Evolutionary conservation across 2,113 vertebrate species (phyloP).

Genomic region (Oryzias celebensis): DNA sequence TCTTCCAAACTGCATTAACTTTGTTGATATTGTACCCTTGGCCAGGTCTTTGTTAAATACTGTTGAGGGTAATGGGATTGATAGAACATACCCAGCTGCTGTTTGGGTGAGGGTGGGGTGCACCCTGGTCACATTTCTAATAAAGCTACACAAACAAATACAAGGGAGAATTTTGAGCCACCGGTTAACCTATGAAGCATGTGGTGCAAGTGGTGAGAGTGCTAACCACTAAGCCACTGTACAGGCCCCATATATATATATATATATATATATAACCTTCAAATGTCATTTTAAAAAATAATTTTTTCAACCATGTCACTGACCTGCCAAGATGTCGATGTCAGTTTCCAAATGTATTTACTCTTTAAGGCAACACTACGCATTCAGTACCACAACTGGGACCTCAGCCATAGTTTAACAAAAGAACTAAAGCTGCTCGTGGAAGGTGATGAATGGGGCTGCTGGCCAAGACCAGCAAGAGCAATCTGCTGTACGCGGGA

Average conservation of each 20-base stretch:
- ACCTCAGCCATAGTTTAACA: conserved; percentile 34
- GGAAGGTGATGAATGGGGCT: conserved; percentile 66
- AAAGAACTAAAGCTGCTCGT: conserved; percentile 36
- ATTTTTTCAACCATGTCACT: background rate
- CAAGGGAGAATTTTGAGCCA: too few species aligned
- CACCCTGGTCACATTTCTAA: too few species aligned
- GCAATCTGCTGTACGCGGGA: conserved; percentile 60
- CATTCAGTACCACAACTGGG: conserved; percentile 13
- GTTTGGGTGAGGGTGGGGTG: too few species aligned
- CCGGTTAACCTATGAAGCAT: too few species aligned
- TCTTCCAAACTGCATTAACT: too few species aligned
- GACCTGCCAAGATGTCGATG: conserved; percentile 3
- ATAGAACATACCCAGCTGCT: too few species aligned
- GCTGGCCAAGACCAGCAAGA: conserved; percentile 60
- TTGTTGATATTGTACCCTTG: too few species aligned
- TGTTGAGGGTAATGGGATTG: too few species aligned
- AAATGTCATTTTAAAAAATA: background rate
- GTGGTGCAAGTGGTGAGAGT: too few species aligned
- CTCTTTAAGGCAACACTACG: conserved; percentile 18
- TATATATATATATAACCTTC: background rate
- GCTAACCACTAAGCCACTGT: too few species aligned
- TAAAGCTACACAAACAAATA: too few species aligned
- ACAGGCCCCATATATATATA: background rate
- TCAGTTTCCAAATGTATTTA: conserved; percentile 11
- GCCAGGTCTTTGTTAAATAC: too few species aligned